Base-by-base conservation (phyloP, 2,797 vertebrate species). In the Labroides dimidiatus region DNA sequence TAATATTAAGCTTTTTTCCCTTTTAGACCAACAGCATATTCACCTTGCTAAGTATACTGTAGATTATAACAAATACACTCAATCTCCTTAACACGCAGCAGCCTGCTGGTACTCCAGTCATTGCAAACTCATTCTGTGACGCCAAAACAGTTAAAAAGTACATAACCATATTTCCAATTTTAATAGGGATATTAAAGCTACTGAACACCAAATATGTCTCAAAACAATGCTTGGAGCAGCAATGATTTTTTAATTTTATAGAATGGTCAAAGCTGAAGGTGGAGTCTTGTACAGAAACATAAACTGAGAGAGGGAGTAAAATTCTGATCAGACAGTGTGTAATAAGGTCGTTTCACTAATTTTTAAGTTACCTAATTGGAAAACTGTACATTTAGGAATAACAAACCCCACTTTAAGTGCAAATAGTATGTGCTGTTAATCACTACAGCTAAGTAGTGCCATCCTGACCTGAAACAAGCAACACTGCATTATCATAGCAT, bases 401-500 rank as follows among this genome's bases (percentile, higher is more conserved):
- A 55, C 43, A 17, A 43, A 65, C 21, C 52, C 27, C 13, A 39
- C 15, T 74, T 66, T 23, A 62, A 78, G 66, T 48, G 63, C 24
- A 63, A 80, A 76, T 37, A 30, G 53, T 64, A 49, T 60, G 21
- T 56, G 62, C 42, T 62, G 72, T 67, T 75, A 75, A 84, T 72
- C 53, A 39, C 58, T 16, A 21, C 45, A 30, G 48, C 47, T 64
- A 69, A 68, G 68, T 45, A 59, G 71, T 56, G 61, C 71, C 67
- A 70, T 37, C 54, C 30, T 63, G 44, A 80, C 81, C 50, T 69
- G 27, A 56, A 73, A 30, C 57, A 47, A 51, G 58, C 81, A 77
- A 75, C 41, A n/a, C 23, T 41, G 48, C 41, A 67, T 44, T 77
- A 81, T 85, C 72, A 78, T 27, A 73, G 70, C 71, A 75, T 81